Percentiles rank a stretch among this genome's conserved stretches.
These are phyloP conservation scores for Lasioglossum lativentre DNA, from an alignment of 2,888 invertebrate genomes.

Conservation along the genomic window DNA sequence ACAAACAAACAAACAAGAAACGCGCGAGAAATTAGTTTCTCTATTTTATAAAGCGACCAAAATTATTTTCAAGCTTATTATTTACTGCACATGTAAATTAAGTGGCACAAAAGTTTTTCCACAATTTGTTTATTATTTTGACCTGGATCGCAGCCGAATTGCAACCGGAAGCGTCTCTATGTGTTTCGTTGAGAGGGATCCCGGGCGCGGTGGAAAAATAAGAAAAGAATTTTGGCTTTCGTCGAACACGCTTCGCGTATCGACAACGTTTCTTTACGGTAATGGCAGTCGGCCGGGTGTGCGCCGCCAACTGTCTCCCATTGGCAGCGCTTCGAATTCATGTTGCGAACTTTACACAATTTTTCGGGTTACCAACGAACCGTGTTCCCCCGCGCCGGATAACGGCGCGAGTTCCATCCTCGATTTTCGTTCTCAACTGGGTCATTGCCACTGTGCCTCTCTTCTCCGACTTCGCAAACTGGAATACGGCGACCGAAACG, in stretches of 20 bases:
- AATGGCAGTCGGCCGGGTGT: conserved; percentile 8
- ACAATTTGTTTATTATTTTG: conserved; percentile 10
- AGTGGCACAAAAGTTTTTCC: not conserved
- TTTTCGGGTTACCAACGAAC: conserved; percentile 44
- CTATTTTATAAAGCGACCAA: not conserved
- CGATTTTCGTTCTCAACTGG: conserved; percentile 51
- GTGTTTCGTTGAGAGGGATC: not conserved
- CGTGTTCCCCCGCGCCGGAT: conserved; percentile 15
- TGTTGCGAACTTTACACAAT: conserved; percentile 34
- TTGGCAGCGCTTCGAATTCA: conserved; percentile 34
- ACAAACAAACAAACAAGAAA: not conserved
- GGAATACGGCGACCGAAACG: conserved; percentile 26
- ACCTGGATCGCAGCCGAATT: not conserved
- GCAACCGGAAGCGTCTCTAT: not conserved
- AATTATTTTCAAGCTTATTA: too few relatives aligned
- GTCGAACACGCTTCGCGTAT: not conserved
- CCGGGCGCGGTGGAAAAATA: not conserved
- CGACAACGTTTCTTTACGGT: conserved; percentile 26
- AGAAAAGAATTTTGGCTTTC: conserved; percentile 17
- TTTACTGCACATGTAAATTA: not conserved
- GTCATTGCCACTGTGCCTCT: conserved; percentile 46
- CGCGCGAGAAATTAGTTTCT: not conserved
- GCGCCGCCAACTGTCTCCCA: conserved; percentile 42
- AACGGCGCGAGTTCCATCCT: conserved; percentile 28
- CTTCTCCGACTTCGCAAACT: conserved; percentile 40